Evolutionary conservation across 37 sponge, comb jelly and placozoan species (phyloP), one percentile per base, ranked within the genome.

Genomic region (Spongilla lacustris): DNA sequence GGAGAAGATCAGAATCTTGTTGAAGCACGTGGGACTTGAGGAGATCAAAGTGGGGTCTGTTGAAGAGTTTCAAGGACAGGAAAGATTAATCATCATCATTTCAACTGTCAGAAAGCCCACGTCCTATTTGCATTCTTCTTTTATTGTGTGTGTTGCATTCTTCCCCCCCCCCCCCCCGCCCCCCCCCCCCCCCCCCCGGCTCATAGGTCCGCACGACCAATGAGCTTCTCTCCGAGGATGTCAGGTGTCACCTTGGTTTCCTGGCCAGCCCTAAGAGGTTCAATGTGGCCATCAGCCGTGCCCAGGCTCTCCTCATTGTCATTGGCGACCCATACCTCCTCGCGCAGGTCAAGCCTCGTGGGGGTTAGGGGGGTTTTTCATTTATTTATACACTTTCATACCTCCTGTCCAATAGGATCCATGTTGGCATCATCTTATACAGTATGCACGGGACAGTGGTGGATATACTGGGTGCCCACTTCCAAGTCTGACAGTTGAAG

Each of bases 21-120:
- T 94, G 31, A 67, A 82, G 14, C 50, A 76, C 69, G 32, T 58
- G 8, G 78, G 69, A 13, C 81, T 74, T 24, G 73, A 41, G 12
- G 79, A 38, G 10, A 71, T 90, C 4, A 84, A 90, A 84, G 93
- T 95, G 17, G 96, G 93, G 1, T 86, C 91, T 25, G 93, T 95
- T 27, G 96, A 95, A 66, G 93, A 95, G 66, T 95, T 95, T 74
- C 96, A 95, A 78, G 96, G 96, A 31, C 93, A 92, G 66, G 96
- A 95, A 79, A 72, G 86, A 19, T 68, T 68, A 46, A 88, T 78
- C 26, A 82, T 95, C 36, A 90, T 95, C 50, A 83, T 95, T 13
- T 92, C 96, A 12, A 95, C 93, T 25, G 96, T 95, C 6, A 90
- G 90, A 28, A 12, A 37, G 50, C 28, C 73, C n/a, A n/a, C n/a